These are phyloP conservation scores for Scaptomyza parva DNA, from an alignment of 2,888 invertebrate species.

Conservation along the genomic window DNA sequence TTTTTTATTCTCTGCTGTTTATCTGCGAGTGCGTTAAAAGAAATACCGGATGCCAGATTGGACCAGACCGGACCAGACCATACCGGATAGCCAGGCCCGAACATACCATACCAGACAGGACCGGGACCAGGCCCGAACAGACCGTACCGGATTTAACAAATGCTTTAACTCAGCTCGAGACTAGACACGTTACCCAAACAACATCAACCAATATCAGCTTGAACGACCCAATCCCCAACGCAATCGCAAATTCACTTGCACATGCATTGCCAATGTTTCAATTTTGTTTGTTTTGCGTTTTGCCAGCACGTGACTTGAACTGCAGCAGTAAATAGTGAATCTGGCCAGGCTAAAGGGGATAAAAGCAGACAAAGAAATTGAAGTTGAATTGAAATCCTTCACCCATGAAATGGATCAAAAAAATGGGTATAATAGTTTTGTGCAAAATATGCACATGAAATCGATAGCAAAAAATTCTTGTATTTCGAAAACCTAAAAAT, in stretches of 20 bases:
- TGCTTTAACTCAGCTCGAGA: not conserved
- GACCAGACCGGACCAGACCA: not conserved
- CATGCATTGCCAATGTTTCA: slow-evolving; percentile 24
- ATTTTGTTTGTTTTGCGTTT: slow-evolving; percentile 34
- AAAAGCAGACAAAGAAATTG: not conserved
- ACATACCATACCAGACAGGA: slow-evolving; percentile 1
- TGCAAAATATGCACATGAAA: no score
- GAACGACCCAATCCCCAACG: not conserved
- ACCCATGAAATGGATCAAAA: no score
- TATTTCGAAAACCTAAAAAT: no score
- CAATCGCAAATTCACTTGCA: slow-evolving; percentile 40
- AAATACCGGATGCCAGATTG: slow-evolving; percentile 26
- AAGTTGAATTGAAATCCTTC: not conserved
- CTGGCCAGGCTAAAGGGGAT: not conserved
- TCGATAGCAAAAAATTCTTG: no score
- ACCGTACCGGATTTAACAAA: not conserved
- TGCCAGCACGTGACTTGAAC: slow-evolving; percentile 39
- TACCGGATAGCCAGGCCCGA: not conserved
- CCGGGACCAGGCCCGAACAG: not conserved
- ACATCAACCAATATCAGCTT: slow-evolving; percentile 9
- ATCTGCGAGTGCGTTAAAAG: slow-evolving; percentile 29
- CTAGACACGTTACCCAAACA: slow-evolving; percentile 40
- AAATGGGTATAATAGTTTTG: no score
- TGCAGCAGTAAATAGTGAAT: not conserved
- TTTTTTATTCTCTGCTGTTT: slow-evolving; percentile 27